Base-by-base conservation (phyloP, 2,888 invertebrate species). In the Lacanobia wlatinum region DNA sequence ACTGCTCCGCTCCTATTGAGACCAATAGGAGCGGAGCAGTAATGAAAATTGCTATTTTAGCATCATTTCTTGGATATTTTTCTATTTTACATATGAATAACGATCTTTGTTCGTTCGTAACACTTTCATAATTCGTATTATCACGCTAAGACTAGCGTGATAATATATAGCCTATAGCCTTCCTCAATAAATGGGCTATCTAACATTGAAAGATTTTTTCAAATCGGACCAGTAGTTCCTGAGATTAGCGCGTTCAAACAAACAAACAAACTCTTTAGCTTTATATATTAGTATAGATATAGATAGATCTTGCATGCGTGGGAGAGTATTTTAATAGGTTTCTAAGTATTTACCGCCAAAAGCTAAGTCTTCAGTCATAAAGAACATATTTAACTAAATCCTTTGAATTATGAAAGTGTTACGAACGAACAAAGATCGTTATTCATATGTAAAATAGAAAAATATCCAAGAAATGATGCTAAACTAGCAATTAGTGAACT, bases 11-110 rank as follows among this genome's bases (percentile, higher is more conserved):
- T n/a, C n/a, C n/a, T n/a, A n/a, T n/a, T n/a, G n/a, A n/a, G n/a
- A n/a, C n/a, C n/a, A n/a, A n/a, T n/a, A n/a, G n/a, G n/a, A n/a
- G n/a, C n/a, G n/a, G n/a, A n/a, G n/a, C n/a, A n/a, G n/a, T n/a
- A n/a, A n/a, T n/a, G n/a, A n/a, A n/a, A 69, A 82, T 83, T 60
- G 56, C 70, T 53, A n/a, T 71, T 73, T 62, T 69, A 70, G 52
- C 71, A 59, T 69, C 5, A 59, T 70, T 62, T 76, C 70, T 58
- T 70, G 23, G 56, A 34, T 63, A 58, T 72, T 64, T 70, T 76
- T 58, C 43, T 65, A 59, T 74, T 75, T 73, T 75, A 66, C 38
- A 46, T 28, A 74, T 77, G 53, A 69, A 74, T 79, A 56, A 69
- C 40, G 40, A 66, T 18, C 10, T 68, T 66, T 62, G 10, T 61